These are phyloP conservation scores for Nyctibius grandis DNA, from an alignment of 2,797 vertebrate species.

Conservation along the genomic window DNA sequence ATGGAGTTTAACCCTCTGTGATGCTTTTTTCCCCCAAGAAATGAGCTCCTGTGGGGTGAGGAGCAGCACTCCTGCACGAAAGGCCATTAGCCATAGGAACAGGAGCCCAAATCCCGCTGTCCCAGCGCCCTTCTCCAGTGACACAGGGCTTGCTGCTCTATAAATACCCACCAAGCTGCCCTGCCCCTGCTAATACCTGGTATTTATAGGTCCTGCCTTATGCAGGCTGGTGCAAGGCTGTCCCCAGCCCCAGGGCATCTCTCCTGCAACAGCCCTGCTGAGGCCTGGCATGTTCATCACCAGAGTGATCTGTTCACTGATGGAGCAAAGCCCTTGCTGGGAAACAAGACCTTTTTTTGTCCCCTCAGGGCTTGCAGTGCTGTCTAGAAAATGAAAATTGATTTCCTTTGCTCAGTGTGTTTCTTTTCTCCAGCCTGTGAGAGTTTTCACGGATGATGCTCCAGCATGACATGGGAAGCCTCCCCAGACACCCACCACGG, in stretches of 20 bases:
- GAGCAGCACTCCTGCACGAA: not conserved
- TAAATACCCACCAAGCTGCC: constrained; percentile 9
- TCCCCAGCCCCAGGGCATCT: not conserved
- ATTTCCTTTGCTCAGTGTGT: not conserved
- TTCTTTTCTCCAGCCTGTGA: not conserved
- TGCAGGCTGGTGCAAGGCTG: not conserved
- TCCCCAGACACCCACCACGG: not conserved
- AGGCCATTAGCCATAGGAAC: not conserved
- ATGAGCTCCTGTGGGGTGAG: not conserved
- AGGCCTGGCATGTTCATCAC: not conserved
- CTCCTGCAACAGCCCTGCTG: not conserved
- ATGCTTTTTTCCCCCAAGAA: not conserved
- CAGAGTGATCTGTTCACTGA: accelerated
- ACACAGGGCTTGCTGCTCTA: constrained; percentile 5
- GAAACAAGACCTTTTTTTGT: not conserved
- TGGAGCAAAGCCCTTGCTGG: not conserved
- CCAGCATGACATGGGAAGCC: not conserved
- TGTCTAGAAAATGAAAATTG: not conserved
- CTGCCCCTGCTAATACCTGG: not conserved
- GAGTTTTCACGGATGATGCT: not conserved
- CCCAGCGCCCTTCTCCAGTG: not conserved
- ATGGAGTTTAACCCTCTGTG: not conserved
- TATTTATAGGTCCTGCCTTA: constrained; percentile 40
- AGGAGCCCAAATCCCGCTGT: not conserved
- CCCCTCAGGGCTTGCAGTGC: not conserved